Base-by-base conservation (phyloP, 2,113 vertebrate genomes). In the Butorides virescens region DNA sequence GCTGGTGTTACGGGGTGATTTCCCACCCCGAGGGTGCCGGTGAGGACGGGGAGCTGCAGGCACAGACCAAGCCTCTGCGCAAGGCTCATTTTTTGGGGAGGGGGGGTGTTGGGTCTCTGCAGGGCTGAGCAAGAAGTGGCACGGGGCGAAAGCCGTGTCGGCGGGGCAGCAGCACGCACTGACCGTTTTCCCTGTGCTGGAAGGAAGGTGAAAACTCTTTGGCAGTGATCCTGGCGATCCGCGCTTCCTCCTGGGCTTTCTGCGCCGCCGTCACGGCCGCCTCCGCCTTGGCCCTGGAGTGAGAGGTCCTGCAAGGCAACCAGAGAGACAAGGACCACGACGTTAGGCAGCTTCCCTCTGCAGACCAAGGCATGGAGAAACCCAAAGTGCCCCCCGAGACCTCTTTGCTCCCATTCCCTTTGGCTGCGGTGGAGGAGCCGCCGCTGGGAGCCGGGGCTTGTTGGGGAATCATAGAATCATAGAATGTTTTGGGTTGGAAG, bases 191-290 rank as follows among this genome's bases (percentile, higher is more conserved):
- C 90, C 99, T 98, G 98, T 99, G 99, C 98, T 99, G 99, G 95
- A 99, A 99, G 97, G 99, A 99, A 73, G 99, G 99, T 2, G 99
- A 99, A 97, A 99, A 99, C 98, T 99, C 99, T 98, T 99, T 99
- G 98, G 99, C 99, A 98, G 99, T 99, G 96, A 99, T 98, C 98
- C 99, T 98, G 98, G 99, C 99, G 49, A 99, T 98, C 86, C 98
- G 98, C 4, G 99, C 99, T 90, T 99, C 99, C 93, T 99, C 99
- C 96, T 97, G 98, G 26, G 99, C 99, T 94, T 99, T 99, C 97
- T 98, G 99, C 1, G 99, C 99, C 2, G 99, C 99, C 1, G 98
- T 98, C 88, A 99, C 98, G 7, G 99, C 99, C 0, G 99, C 99
- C 92, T 99, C 99, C 0, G 99, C 99, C 98, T 99, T 99, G 92